These are phyloP conservation scores for Osmerus mordax DNA, from an alignment of 2,113 vertebrate species.

Conservation along the genomic window DNA sequence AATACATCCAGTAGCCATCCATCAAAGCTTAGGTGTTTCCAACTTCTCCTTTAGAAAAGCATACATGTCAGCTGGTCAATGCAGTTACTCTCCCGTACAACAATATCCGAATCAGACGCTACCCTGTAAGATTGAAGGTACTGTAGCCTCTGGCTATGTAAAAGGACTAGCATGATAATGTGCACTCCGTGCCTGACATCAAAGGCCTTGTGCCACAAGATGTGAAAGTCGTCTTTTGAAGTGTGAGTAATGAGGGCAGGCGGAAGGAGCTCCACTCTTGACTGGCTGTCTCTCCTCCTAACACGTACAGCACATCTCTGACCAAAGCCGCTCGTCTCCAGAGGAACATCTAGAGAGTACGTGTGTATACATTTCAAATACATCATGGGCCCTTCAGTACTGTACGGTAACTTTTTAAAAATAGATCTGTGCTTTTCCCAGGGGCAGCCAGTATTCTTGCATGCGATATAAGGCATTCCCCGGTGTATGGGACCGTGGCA, in stretches of 20 bases:
- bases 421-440: too few relatives aligned
- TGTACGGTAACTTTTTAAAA: too few relatives aligned
- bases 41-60: not conserved
- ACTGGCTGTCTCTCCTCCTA: constrained; percentile 8
- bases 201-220: not conserved
- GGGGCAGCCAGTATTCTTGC: too few relatives aligned
- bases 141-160: not conserved
- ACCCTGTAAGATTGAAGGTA: not conserved
- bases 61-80: not conserved
- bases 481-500: too few relatives aligned
- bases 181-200: constrained; percentile 1
- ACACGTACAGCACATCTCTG: too few relatives aligned
- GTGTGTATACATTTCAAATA: too few relatives aligned
- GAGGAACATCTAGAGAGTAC: too few relatives aligned
- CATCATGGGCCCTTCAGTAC: too few relatives aligned
- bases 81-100: not conserved
- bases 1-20: too few relatives aligned
- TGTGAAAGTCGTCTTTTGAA: not conserved
- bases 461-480: too few relatives aligned
- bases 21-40: not conserved
- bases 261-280: not conserved
- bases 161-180: constrained; percentile 1
- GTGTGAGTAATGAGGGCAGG: not conserved
- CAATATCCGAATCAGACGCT: not conserved
- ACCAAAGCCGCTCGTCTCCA: too few relatives aligned